Conservation (phyloP, 2,888 invertebrate species). For the Sicus ferrugineus region DNA sequence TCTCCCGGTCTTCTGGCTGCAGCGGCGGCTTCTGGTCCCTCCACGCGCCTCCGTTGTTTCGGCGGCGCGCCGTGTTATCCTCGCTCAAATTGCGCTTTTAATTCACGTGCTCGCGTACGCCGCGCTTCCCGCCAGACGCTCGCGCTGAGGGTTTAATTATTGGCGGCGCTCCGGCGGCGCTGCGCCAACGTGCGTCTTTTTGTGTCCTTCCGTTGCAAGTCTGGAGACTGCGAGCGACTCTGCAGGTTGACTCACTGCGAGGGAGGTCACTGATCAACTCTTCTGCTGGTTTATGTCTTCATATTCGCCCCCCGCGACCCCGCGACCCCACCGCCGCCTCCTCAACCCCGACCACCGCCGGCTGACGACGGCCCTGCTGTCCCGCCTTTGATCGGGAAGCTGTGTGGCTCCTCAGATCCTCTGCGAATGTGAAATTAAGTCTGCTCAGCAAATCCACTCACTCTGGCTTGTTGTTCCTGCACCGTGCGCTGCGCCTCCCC, state of each 20-base stretch:
- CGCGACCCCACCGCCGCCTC: background rate
- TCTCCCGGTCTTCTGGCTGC: background rate
- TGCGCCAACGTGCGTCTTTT: background rate
- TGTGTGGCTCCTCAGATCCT: background rate
- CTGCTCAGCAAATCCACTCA: background rate
- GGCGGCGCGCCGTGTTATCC: too few species aligned
- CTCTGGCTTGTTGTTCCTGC: background rate
- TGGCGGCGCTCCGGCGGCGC: background rate
- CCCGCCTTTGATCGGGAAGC: background rate
- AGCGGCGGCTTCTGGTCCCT: background rate
- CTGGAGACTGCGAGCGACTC: constrained; percentile 7
- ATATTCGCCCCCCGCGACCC: too few species aligned
- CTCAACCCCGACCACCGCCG: background rate
- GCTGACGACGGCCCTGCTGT: background rate
- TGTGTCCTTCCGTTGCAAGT: background rate
- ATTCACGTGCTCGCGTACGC: constrained; percentile 16
- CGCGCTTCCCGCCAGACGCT: constrained; percentile 28
- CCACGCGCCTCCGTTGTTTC: background rate
- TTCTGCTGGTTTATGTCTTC: too few species aligned
- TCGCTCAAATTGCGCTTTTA: constrained; percentile 5
- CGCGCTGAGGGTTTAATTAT: constrained; percentile 19
- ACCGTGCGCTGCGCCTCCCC: background rate
- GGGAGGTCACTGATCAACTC: constrained; percentile 15
- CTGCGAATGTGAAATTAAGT: constrained; percentile 18
- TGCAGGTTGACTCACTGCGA: background rate